phyloP scores from a whole-genome alignment of 2,888 invertebrate species.

The Tyria jacobaeae region DNA sequence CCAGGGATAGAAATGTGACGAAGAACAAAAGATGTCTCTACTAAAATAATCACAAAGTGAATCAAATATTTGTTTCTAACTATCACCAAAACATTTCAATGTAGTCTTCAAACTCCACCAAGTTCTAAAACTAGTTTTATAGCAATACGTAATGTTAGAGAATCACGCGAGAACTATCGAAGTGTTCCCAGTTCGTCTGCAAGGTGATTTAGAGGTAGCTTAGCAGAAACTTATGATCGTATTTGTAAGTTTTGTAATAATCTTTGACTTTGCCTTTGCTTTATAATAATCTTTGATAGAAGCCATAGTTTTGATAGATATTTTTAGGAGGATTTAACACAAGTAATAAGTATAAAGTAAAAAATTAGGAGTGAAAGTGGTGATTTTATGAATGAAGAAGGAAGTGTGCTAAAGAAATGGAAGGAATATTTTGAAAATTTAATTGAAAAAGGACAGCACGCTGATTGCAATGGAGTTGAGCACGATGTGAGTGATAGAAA shows the following conservation, averaged over 20 bases:
- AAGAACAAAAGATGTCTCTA: too few species aligned
- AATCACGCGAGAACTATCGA: slow-evolving; percentile 40
- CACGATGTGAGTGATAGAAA: too few species aligned
- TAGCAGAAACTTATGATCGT: slow-evolving; percentile 20
- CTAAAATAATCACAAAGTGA: too few species aligned
- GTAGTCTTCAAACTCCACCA: slow-evolving; percentile 28
- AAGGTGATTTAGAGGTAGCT: slow-evolving; percentile 27
- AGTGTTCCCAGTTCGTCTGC: slow-evolving; percentile 23
- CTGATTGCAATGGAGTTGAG: too few species aligned
- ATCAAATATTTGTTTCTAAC: slow-evolving; percentile 26
- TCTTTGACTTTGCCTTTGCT: slow-evolving; percentile 5
- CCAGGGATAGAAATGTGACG: too few species aligned
- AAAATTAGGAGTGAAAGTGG: too few species aligned
- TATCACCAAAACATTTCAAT: slow-evolving; percentile 32
- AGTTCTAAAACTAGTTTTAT: slow-evolving; percentile 42
- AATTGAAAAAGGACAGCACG: too few species aligned
- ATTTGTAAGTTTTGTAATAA: slow-evolving; percentile 20
- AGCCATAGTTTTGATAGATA: background rate
- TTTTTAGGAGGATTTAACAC: background rate
- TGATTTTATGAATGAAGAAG: too few species aligned
- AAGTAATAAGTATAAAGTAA: too few species aligned
- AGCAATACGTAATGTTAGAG: slow-evolving; percentile 32
- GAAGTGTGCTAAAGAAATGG: too few species aligned
- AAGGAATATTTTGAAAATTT: too few species aligned
- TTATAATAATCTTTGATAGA: too few species aligned